These are phyloP conservation scores for Berghia stephanieae DNA, from an alignment of 1,140 invertebrate genomes.

Conservation along the genomic window DNA sequence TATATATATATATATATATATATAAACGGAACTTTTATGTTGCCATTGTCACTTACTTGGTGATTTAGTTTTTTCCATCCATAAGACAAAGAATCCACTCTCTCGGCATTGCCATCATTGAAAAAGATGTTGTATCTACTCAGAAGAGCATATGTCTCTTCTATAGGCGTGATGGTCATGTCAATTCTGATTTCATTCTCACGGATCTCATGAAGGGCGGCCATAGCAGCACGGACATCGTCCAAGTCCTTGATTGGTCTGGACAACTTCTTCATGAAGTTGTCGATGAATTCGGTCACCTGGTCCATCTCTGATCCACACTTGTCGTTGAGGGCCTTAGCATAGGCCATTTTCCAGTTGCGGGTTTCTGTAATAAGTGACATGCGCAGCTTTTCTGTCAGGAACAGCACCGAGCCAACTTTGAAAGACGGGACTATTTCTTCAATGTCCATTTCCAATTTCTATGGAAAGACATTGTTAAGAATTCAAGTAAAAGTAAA, in stretches of 20 bases:
- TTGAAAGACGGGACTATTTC: conserved; percentile 61
- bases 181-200: conserved; percentile 96
- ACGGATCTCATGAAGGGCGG: conserved; percentile 88
- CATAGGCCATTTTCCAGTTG: conserved; percentile 84
- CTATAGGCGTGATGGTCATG: conserved; percentile 90
- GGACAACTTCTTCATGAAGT: conserved; percentile 62
- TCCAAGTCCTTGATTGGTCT: conserved; percentile 89
- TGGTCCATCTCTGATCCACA: conserved; percentile 91
- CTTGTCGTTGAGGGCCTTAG: conserved; percentile 90
- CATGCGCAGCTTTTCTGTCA: conserved; percentile 84
- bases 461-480: conserved; percentile 42
- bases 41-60: too few relatives aligned
- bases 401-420: conserved; percentile 64
- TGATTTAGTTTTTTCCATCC: conserved; percentile 85
- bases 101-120: conserved; percentile 89
- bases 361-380: conserved; percentile 86
- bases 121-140: conserved; percentile 87
- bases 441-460: conserved; percentile 63
- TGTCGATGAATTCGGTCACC: conserved; percentile 64
- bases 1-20: conserved; percentile 7
- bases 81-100: conserved; percentile 89
- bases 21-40: background rate
- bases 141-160: conserved; percentile 93
- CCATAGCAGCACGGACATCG: conserved; percentile 92
- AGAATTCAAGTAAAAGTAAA: background rate